A percentile compares a stretch with the other conserved stretches of the same genome.
Conservation (phyloP, 2,888 invertebrate genomes). For the Marronus borbonicus region DNA sequence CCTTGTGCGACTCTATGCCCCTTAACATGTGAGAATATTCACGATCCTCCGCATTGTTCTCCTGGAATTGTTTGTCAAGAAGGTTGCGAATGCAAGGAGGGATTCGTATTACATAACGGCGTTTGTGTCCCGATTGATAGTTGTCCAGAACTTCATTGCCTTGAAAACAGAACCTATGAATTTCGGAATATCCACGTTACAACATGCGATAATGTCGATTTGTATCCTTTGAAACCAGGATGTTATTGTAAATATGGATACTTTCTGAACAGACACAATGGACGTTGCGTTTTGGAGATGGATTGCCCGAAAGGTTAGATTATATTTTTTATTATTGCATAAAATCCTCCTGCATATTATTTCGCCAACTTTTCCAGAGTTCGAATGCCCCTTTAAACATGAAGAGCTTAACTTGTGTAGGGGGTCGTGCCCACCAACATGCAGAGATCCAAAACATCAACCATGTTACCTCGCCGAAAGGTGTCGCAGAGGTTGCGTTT, state of each 20-base stretch:
- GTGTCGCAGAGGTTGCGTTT: background rate
- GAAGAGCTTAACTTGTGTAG: background rate
- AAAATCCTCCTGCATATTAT: too few relatives aligned
- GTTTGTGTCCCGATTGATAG: background rate
- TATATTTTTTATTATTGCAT: too few relatives aligned
- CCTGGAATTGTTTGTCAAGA: background rate
- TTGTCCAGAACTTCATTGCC: background rate
- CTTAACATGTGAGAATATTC: conserved; percentile 11
- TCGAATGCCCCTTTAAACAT: background rate
- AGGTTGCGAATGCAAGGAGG: background rate
- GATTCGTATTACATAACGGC: background rate
- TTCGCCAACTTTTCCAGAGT: background rate
- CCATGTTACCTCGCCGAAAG: background rate
- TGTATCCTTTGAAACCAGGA: background rate
- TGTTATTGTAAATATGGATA: conserved; percentile 20
- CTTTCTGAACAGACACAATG: background rate
- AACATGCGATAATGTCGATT: conserved; percentile 23
- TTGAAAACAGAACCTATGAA: background rate
- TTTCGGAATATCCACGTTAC: background rate
- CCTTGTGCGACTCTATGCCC: conserved; percentile 19
- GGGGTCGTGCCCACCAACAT: background rate
- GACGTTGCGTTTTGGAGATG: background rate
- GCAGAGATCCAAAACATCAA: background rate
- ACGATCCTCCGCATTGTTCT: conserved; percentile 13
- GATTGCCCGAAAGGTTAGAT: conserved; percentile 3